Conservation (phyloP, 2,888 invertebrate genomes). For the Melinaea marsaeus region DNA sequence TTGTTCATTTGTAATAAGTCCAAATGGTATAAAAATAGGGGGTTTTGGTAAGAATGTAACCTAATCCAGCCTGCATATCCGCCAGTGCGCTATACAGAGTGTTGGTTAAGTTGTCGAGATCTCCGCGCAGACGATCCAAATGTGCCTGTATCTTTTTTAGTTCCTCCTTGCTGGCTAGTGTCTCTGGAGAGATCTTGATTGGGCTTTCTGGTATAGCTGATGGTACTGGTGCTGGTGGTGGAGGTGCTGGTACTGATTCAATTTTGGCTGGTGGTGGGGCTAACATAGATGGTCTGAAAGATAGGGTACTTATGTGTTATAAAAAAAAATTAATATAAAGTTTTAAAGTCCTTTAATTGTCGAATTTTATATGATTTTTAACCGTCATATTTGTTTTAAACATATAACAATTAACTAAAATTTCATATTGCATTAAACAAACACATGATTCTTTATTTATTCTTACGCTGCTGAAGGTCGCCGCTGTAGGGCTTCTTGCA, state of each 20-base stretch:
- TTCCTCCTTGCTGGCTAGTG: slow-evolving; percentile 35
- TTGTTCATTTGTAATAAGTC: too few species aligned
- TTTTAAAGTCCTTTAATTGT: too few species aligned
- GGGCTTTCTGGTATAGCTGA: background rate
- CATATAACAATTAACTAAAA: too few species aligned
- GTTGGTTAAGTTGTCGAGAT: slow-evolving; percentile 45
- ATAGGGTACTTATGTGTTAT: too few species aligned
- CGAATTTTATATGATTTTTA: too few species aligned
- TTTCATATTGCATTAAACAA: background rate
- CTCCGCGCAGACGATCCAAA: slow-evolving; percentile 39
- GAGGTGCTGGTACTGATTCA: slow-evolving; percentile 2
- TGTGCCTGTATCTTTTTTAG: slow-evolving; percentile 33
- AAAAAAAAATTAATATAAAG: too few species aligned
- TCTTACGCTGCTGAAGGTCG: slow-evolving; percentile 33
- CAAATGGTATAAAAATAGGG: slow-evolving; percentile 1
- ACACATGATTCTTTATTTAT: background rate
- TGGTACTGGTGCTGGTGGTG: slow-evolving; percentile 15
- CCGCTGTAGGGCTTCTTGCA: slow-evolving; percentile 40
- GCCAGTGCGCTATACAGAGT: slow-evolving; percentile 41
- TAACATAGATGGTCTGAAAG: background rate
- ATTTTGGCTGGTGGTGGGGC: slow-evolving; percentile 3
- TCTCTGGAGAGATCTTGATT: background rate
- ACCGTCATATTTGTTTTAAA: too few species aligned
- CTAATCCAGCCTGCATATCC: slow-evolving; percentile 35
- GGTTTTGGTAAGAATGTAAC: slow-evolving; percentile 15